Conservation (phyloP, 1,140 invertebrate genomes). For the Zaprionus taronus region DNA sequence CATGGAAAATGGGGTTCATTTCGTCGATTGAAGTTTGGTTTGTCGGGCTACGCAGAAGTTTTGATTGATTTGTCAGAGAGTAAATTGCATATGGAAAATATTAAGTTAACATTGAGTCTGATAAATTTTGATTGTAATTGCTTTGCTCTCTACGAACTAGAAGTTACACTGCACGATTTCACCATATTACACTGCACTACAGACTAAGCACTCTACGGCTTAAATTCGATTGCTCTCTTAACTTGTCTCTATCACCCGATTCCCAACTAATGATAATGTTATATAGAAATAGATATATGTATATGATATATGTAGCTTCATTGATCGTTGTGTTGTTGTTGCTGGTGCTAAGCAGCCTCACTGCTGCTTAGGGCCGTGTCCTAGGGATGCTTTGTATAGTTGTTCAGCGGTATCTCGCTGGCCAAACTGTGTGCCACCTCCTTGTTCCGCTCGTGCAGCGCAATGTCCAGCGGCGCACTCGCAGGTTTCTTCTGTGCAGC, state of each 20-base stretch:
- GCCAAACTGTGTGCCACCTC: constrained; percentile 73
- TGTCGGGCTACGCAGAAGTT: constrained; percentile 18
- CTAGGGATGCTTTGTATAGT: constrained; percentile 84
- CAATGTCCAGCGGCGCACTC: constrained; percentile 70
- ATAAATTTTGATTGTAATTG: neutral
- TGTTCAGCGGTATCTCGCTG: constrained; percentile 79
- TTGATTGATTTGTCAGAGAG: constrained; percentile 40
- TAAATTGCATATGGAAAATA: constrained; percentile 7
- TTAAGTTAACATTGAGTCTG: neutral
- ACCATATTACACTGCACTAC: constrained; percentile 49
- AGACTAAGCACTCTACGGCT: constrained; percentile 20
- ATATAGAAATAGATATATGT: constrained; percentile 26
- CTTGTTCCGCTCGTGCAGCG: constrained; percentile 76
- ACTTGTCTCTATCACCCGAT: constrained; percentile 69
- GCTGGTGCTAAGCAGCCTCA: constrained; percentile 67
- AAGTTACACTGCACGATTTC: constrained; percentile 43
- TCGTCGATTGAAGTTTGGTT: constrained; percentile 2
- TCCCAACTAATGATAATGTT: constrained; percentile 35
- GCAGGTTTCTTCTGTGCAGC: constrained; percentile 75
- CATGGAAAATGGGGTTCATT: neutral
- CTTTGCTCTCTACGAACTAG: constrained; percentile 24
- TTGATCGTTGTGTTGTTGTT: constrained; percentile 10
- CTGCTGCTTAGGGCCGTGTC: constrained; percentile 73
- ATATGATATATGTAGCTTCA: constrained; percentile 22
- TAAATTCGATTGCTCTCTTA: constrained; percentile 56